Percentiles rank a stretch among this genome's conserved stretches.
Evolutionary conservation across 2,113 vertebrate genomes (phyloP).

Genomic region (Melanerpes formicivorus): DNA sequence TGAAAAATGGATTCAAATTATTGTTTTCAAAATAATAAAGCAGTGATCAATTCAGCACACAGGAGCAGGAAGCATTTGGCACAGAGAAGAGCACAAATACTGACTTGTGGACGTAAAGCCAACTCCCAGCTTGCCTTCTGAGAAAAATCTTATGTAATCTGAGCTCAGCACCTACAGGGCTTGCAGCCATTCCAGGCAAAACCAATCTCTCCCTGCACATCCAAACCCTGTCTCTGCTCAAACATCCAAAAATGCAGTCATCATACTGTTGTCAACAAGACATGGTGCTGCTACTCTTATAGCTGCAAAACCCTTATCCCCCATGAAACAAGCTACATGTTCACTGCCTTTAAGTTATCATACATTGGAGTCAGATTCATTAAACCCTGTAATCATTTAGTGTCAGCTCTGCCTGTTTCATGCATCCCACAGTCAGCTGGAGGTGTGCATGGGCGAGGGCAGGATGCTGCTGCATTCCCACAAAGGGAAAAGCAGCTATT

Average conservation of each 20-base stretch:
- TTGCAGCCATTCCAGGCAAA: constrained; percentile 48
- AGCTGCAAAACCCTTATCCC: background rate
- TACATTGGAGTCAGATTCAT: background rate
- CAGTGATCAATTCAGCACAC: background rate
- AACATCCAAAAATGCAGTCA: constrained; percentile 30
- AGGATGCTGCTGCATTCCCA: background rate
- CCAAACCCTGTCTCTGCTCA: constrained; percentile 58
- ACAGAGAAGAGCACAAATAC: background rate
- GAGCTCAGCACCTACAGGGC: constrained; percentile 48
- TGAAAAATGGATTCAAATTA: background rate
- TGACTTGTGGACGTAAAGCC: constrained; percentile 6
- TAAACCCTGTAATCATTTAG: background rate
- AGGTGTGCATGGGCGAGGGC: background rate
- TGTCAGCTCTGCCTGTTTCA: background rate
- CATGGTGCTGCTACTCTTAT: background rate
- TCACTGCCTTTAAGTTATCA: background rate
- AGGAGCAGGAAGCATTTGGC: background rate
- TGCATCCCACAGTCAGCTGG: background rate
- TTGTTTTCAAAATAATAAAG: constrained; percentile 35
- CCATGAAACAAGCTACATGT: background rate
- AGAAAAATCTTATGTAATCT: constrained; percentile 64
- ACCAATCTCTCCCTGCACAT: constrained; percentile 35
- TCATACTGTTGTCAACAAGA: constrained; percentile 14
- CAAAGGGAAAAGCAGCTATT: constrained; percentile 15
- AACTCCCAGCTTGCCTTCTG: constrained; percentile 32